Conservation (phyloP, 2,888 invertebrate species). For the Oasisia sp. region DNA sequence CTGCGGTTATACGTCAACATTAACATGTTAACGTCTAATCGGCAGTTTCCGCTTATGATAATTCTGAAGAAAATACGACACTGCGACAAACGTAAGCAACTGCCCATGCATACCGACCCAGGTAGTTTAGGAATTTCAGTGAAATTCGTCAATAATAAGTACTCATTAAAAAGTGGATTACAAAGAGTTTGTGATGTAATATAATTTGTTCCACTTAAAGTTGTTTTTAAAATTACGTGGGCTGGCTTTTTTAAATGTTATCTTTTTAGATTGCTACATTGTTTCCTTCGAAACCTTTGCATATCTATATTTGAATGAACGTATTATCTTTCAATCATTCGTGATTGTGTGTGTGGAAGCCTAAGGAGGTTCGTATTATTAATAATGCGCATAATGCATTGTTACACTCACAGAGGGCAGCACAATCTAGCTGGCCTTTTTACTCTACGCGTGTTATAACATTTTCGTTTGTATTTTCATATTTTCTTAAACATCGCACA, state of each 20-base stretch:
- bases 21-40: neutral
- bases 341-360: neutral
- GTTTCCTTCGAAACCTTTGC: neutral
- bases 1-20: neutral
- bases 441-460: neutral
- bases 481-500: neutral
- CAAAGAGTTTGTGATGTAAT: neutral
- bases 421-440: neutral
- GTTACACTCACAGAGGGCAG: neutral
- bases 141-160: neutral
- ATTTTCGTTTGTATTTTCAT: neutral
- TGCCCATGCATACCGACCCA: neutral
- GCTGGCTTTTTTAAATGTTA: neutral
- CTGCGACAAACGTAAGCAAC: neutral
- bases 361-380: neutral
- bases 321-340: neutral
- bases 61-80: neutral
- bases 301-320: neutral
- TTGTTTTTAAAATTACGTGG: neutral
- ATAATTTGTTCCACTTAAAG: neutral
- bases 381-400: neutral
- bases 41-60: neutral
- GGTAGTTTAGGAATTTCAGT: neutral
- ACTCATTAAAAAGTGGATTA: neutral
- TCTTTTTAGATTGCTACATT: neutral